phyloP scores from a whole-genome alignment of 2,113 vertebrate genomes.

The Bubalus kerabau region DNA sequence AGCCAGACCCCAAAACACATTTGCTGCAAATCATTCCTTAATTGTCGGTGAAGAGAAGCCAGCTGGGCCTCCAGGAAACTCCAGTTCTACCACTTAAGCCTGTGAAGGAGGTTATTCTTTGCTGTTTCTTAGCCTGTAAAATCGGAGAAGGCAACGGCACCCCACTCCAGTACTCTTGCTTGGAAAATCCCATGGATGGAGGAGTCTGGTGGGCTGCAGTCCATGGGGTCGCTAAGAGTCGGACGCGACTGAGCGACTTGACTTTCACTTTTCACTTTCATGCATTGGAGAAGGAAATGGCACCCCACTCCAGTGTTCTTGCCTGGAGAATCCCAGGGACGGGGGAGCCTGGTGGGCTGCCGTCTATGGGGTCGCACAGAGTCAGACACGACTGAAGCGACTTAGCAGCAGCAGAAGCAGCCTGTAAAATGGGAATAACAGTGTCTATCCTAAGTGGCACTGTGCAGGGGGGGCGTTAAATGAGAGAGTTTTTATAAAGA shows the following conservation, averaged over 20 bases:
- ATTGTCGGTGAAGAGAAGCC: not conserved
- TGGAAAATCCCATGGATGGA: too few species aligned
- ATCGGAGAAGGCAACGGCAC: not conserved
- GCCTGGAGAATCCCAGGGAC: not conserved
- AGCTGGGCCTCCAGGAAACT: not conserved
- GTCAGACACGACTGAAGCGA: not conserved
- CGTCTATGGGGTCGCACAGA: not conserved
- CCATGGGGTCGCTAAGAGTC: too few species aligned
- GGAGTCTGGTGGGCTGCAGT: too few species aligned
- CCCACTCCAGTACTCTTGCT: not conserved
- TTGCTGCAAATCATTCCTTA: not conserved
- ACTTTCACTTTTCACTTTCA: too few species aligned
- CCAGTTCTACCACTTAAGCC: not conserved
- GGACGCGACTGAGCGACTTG: too few species aligned
- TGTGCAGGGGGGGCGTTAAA: not conserved
- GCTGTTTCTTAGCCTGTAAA: not conserved
- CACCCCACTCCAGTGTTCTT: not conserved
- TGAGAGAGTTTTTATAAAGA: not conserved
- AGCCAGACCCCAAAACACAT: not conserved
- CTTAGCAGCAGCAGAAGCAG: not conserved
- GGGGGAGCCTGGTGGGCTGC: not conserved
- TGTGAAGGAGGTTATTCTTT: not conserved
- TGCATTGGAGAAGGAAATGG: too few species aligned
- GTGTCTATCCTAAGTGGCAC: not conserved
- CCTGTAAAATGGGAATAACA: not conserved